phyloP scores from a whole-genome alignment of 2,797 vertebrate species.

The Xenopus petersii region DNA sequence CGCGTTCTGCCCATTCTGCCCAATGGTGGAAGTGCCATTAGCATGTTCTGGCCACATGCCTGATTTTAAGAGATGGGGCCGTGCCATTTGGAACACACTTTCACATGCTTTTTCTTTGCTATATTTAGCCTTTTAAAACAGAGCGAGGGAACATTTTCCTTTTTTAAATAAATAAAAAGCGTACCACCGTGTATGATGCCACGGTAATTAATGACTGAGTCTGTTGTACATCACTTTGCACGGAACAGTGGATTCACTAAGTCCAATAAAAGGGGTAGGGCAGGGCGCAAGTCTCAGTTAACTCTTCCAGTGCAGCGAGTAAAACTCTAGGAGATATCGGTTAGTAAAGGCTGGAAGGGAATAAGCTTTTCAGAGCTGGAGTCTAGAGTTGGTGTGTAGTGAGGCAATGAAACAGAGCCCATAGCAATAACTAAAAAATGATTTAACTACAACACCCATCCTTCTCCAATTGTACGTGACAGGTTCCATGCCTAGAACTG shows the following conservation, averaged over 20 bases:
- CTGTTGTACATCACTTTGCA: conserved; percentile 1
- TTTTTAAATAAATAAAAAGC: background rate
- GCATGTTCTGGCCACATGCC: conserved; percentile 1
- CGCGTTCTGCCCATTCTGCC: background rate
- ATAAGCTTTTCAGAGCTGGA: background rate
- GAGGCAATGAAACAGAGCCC: too few species aligned
- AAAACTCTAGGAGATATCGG: too few species aligned
- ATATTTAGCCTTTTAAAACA: conserved; percentile 7
- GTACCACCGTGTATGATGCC: conserved; percentile 2
- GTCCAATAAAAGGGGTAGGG: background rate
- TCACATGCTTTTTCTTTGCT: background rate
- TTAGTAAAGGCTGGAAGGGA: background rate
- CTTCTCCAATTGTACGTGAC: too few species aligned
- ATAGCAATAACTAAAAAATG: too few species aligned
- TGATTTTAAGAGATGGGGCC: conserved; percentile 6
- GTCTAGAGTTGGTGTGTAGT: too few species aligned
- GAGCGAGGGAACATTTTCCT: conserved; percentile 6
- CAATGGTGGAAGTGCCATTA: conserved; percentile 12
- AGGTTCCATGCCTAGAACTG: too few species aligned
- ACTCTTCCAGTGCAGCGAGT: background rate
- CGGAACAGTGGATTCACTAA: background rate
- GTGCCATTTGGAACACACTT: conserved; percentile 7
- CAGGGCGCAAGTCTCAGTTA: background rate
- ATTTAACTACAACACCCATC: too few species aligned
- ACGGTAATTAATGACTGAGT: background rate